phyloP scores from a whole-genome alignment of 2,888 invertebrate species.

The Eutolmus rufibarbis region DNA sequence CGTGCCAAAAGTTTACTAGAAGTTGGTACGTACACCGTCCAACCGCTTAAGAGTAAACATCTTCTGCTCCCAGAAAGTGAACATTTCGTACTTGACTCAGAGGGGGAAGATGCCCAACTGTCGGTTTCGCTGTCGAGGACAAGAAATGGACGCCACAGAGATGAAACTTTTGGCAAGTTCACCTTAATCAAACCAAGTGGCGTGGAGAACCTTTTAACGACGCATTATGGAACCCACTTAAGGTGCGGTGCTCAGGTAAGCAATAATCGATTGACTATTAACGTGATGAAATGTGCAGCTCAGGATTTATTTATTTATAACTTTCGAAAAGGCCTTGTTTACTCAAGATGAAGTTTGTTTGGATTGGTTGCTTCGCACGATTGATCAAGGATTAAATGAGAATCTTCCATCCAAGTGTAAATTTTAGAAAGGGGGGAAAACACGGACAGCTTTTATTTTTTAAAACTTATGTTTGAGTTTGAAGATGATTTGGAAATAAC shows the following conservation, averaged over 20 bases:
- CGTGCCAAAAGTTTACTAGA: neutral
- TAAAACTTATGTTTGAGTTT: neutral
- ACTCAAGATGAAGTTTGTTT: neutral
- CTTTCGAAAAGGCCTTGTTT: neutral
- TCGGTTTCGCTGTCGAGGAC: neutral
- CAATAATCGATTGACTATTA: neutral
- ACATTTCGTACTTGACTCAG: neutral
- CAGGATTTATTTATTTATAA: neutral
- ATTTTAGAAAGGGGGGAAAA: neutral
- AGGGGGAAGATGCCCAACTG: neutral
- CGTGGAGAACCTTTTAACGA: neutral
- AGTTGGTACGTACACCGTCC: neutral
- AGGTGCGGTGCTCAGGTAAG: neutral
- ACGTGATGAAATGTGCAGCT: neutral
- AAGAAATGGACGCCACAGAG: neutral
- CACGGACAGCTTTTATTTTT: neutral
- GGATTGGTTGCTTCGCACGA: neutral
- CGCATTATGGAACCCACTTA: neutral
- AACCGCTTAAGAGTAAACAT: neutral
- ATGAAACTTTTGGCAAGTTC: neutral
- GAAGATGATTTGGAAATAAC: neutral
- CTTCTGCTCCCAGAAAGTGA: neutral
- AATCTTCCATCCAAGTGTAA: neutral
- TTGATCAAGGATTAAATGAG: neutral
- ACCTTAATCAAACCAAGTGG: neutral